Base-by-base conservation (phyloP, 2,888 invertebrate genomes). In the Thereva nobilitata region DNA sequence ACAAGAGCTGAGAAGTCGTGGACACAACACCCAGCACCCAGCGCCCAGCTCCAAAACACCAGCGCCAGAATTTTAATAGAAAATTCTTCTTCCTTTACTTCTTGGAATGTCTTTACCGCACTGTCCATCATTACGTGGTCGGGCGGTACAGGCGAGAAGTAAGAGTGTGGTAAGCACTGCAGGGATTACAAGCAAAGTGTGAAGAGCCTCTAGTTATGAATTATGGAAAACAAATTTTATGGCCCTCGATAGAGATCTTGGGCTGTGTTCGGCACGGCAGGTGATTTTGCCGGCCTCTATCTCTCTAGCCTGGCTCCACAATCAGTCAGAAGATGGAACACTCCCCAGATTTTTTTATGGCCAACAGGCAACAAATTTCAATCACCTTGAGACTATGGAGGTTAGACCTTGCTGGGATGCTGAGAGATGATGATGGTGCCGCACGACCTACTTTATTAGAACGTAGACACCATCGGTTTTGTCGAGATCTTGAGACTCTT, bases 181-280 rank as follows among this genome's bases (percentile, higher is more conserved):
- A 54, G 67, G 68, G 63, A 54, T 40, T 65, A 63, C 54, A 63
- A 66, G 55, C 42, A 55, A 67, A 68, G 68, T 66, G 68, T 68
- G 65, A 68, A 66, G 63, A 49, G 50, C 66, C 56, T 63, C 59
- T 40, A 63, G 66, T 63, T 66, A 68, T 66, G 68, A 68, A 66
- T 68, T 68, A 68, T 68, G 53, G 68, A 68, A 68, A 68, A 68
- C 68, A 68, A 68, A 68, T 68, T 68, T 66, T 66, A 68, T 59
- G 68, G 65, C 50, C 65, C 42, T 55, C 66, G 68, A 68, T 68
- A 68, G 56, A 68, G 47, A 68, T 68, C 68, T 61, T n/a, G 49
- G 59, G 37, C 41, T 61, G 61, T 63, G 52, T 63, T 61, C 52
- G 53, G 56, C 68, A 23, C 68, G 59, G 68, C 66, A 66, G 68